Base-by-base conservation (phyloP, 2,797 vertebrate genomes). In the Danio tinwini region DNA sequence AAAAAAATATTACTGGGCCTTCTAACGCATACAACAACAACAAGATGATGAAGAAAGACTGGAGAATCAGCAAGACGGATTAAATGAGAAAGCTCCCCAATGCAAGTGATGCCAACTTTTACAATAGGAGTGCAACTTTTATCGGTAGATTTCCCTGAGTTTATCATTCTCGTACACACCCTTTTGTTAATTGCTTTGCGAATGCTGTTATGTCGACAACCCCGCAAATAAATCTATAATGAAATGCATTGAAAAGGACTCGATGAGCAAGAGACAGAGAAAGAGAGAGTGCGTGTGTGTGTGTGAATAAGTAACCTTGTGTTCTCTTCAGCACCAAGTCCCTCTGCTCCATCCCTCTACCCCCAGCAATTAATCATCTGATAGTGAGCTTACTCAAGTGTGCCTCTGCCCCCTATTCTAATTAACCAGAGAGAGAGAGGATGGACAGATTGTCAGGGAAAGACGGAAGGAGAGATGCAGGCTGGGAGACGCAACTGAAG, bases 321-420 rank as follows among this genome's bases (percentile, higher is more conserved):
- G 87, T 92, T 92, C 88, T 88, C 91, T 86, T 71, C 85, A 87
- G 90, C 88, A 84, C 81, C 56, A 85, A 86, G 87, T 90, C 90
- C 91, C 91, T 86, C 86, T 81, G 89, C 88, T 85, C 84, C 88
- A 85, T 91, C 86, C 88, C 89, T 92, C 89, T 76, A 82, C 80
- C 72, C 88, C 85, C 86, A 88, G 92, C 91, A 93, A 94, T 93
- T 94, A 94, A 93, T 94, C 93, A 94, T 93, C 89, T 90, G 90
- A 93, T 93, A 91, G 88, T 85, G 91, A 92, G 92, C 91, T 92
- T 93, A 92, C 91, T 92, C 92, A 92, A 91, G 90, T 90, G 85
- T 88, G 88, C 89, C 88, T 89, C 82, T 88, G 86, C 91, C 90
- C 90, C 85, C 87, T 92, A 88, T 93, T 90, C 92, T 92, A 93